Percentiles rank a stretch among this genome's conserved stretches.
phyloP scores from a whole-genome alignment of 2,888 invertebrate species.

The Schizaphis graminum region DNA sequence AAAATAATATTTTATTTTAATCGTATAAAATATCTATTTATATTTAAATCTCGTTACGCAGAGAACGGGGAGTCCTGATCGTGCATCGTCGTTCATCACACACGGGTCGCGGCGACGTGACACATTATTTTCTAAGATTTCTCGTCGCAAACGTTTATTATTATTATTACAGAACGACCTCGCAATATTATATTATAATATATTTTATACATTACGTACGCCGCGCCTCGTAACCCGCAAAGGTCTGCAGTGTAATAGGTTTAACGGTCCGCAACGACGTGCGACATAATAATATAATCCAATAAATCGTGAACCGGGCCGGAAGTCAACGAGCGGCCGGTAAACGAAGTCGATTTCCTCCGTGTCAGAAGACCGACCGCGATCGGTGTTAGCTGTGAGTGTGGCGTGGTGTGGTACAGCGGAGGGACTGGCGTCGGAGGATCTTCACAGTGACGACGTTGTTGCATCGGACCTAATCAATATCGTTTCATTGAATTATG shows the following conservation, averaged over 20 bases:
- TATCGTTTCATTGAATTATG: slow-evolving; percentile 37
- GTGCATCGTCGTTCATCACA: not conserved
- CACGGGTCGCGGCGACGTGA: not conserved
- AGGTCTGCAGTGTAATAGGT: not conserved
- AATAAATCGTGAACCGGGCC: slow-evolving; percentile 21
- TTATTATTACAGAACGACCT: not conserved
- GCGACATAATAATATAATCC: slow-evolving; percentile 13
- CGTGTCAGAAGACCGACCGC: not conserved
- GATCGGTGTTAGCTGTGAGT: not conserved
- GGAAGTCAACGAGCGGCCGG: slow-evolving; percentile 42
- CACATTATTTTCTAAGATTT: not conserved
- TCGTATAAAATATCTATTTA: slow-evolving; percentile 16
- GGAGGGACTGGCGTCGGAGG: not conserved
- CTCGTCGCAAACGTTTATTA: not conserved
- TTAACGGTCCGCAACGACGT: not conserved
- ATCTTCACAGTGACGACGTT: not conserved
- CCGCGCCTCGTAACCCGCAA: not conserved
- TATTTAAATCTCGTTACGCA: not conserved
- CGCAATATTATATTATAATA: not conserved
- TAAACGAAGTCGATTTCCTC: slow-evolving; percentile 47
- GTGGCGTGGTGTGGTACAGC: not conserved
- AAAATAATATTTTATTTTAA: not conserved
- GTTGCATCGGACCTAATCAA: not conserved
- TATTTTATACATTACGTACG: not conserved
- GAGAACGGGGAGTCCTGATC: not conserved